Conservation (phyloP, 2,113 vertebrate species). For the Mirza zaza region DNA sequence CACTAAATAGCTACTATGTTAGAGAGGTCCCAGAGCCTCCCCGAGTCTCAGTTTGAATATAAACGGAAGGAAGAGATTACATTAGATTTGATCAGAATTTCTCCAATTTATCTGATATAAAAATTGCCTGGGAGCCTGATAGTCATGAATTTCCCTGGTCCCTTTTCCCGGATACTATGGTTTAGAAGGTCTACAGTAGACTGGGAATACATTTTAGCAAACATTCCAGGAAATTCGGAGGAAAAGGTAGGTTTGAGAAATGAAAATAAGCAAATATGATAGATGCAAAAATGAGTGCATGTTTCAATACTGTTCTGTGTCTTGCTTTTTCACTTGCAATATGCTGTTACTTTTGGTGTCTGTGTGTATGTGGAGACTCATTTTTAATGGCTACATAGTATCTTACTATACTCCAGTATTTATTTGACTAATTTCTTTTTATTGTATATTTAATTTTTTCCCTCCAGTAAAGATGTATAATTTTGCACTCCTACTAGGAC, state of each 20-base stretch:
- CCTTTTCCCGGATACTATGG: background rate
- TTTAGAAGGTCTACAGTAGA: background rate
- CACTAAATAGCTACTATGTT: background rate
- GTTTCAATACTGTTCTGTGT: background rate
- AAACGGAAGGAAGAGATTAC: background rate
- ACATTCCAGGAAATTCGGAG: background rate
- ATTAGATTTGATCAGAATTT: background rate
- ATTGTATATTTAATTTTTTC: background rate
- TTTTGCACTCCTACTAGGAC: background rate
- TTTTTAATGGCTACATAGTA: background rate
- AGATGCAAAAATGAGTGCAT: background rate
- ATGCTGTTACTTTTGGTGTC: background rate
- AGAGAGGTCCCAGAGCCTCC: background rate
- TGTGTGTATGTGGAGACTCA: background rate
- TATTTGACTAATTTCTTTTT: background rate
- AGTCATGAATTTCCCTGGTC: background rate
- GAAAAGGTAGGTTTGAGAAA: background rate
- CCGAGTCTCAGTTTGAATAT: background rate
- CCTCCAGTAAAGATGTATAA: background rate
- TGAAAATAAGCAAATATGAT: background rate
- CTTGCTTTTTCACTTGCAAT: background rate
- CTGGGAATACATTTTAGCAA: background rate
- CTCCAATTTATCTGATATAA: background rate
- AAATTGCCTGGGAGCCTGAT: background rate
- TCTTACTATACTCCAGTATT: background rate